Conservation (phyloP, 2,888 invertebrate species). For the Argyresthia goedartella region DNA sequence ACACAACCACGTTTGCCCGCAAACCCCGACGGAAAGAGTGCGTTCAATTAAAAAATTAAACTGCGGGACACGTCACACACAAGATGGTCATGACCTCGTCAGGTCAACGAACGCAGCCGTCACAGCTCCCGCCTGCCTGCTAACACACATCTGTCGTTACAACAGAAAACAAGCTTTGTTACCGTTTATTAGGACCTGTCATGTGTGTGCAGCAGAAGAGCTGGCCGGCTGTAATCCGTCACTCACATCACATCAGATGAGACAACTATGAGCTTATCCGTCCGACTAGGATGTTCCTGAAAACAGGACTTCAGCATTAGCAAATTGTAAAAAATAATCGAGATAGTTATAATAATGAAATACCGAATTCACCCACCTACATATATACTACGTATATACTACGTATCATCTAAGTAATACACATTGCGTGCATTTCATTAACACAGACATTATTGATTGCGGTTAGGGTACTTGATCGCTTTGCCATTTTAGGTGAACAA, state of each 20-base stretch:
- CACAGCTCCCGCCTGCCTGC: constrained; percentile 34
- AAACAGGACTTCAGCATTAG: too few relatives aligned
- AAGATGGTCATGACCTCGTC: constrained; percentile 54
- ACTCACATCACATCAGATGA: neutral
- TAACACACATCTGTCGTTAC: neutral
- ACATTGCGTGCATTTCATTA: too few relatives aligned
- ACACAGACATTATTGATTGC: too few relatives aligned
- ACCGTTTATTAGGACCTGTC: neutral
- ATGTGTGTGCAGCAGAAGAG: neutral
- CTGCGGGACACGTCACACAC: constrained; percentile 37
- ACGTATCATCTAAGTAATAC: too few relatives aligned
- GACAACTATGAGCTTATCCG: neutral
- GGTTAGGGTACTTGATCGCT: neutral
- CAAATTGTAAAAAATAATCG: too few relatives aligned
- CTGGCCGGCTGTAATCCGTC: neutral
- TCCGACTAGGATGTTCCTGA: too few relatives aligned
- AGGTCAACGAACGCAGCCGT: constrained; percentile 65
- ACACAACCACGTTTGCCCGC: too few relatives aligned
- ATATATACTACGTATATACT: too few relatives aligned
- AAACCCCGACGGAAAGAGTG: constrained; percentile 18
- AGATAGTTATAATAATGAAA: too few relatives aligned
- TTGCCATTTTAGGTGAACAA: neutral
- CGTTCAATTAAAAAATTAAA: constrained; percentile 18
- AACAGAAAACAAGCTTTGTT: neutral
- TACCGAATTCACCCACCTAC: too few relatives aligned